Conservation (phyloP, 2,113 vertebrate species). For the Rhinichthys klamathensis region DNA sequence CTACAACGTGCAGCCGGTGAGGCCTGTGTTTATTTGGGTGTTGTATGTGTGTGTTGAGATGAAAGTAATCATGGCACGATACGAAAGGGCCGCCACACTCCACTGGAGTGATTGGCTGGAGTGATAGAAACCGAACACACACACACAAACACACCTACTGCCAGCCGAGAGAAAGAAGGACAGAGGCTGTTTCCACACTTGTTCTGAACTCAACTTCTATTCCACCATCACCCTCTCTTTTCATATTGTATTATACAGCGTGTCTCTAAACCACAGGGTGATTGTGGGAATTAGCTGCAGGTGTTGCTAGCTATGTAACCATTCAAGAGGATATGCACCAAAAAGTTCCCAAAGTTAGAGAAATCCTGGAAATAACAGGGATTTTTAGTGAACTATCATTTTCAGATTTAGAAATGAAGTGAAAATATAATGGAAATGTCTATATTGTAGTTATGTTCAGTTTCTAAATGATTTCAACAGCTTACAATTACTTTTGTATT, state of each 20-base stretch:
- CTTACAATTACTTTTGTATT: neutral
- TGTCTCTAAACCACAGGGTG: neutral
- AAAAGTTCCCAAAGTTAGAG: neutral
- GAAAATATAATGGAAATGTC: neutral
- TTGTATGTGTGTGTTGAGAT: constrained; percentile 5
- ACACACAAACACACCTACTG: neutral
- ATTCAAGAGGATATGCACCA: neutral
- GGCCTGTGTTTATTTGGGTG: constrained; percentile 23
- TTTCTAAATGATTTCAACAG: neutral
- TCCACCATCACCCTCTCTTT: neutral
- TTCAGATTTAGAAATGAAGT: neutral
- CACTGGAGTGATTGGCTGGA: constrained; percentile 55
- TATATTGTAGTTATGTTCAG: neutral
- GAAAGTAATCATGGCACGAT: constrained; percentile 62
- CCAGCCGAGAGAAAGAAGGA: constrained; percentile 75
- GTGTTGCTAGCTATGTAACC: neutral
- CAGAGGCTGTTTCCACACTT: constrained; percentile 15
- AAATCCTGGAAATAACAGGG: neutral
- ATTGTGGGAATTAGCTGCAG: neutral
- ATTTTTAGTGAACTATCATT: neutral
- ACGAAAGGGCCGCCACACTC: constrained; percentile 63
- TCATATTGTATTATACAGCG: neutral
- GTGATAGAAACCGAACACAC: constrained; percentile 56
- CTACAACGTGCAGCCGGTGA: constrained; percentile 90
- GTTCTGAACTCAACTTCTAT: neutral